A percentile compares a stretch with the other conserved stretches of the same genome.
Conservation (phyloP, 2,888 invertebrate genomes). For the Hirtodrosophila alboralis region DNA sequence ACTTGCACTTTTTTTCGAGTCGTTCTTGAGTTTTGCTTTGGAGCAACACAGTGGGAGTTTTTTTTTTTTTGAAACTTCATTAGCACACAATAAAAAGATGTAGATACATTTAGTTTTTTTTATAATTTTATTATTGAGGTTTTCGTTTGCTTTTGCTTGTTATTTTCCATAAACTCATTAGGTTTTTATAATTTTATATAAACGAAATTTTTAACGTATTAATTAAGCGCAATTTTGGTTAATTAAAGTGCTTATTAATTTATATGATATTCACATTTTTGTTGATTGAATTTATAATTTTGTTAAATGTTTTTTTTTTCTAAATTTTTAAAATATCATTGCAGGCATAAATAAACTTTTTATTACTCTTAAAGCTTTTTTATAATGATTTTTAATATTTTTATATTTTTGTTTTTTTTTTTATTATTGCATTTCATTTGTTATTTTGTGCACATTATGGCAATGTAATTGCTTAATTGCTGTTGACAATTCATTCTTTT, state of each 20-base stretch:
- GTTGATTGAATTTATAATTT: too few species aligned
- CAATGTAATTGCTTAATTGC: slow-evolving; percentile 40
- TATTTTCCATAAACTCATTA: slow-evolving; percentile 53
- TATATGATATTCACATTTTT: slow-evolving; percentile 22
- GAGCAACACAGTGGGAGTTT: slow-evolving; percentile 57
- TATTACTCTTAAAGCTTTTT: not conserved
- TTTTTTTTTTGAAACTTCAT: slow-evolving; percentile 61
- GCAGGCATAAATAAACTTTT: too few species aligned
- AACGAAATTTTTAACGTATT: slow-evolving; percentile 24
- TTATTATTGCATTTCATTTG: slow-evolving; percentile 1
- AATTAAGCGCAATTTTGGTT: slow-evolving; percentile 32
- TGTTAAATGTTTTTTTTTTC: too few species aligned
- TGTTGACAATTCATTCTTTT: slow-evolving; percentile 24
- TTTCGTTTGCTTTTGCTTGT: slow-evolving; percentile 41
- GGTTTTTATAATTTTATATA: slow-evolving; percentile 18
- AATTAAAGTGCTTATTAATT: slow-evolving; percentile 42
- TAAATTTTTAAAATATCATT: too few species aligned
- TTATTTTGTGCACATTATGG: slow-evolving; percentile 8
- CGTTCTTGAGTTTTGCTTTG: slow-evolving; percentile 10
- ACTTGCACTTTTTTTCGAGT: slow-evolving; percentile 47
- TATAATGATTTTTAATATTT: not conserved
- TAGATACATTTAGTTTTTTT: slow-evolving; percentile 22
- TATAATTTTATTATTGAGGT: not conserved
- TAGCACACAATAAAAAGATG: slow-evolving; percentile 72
- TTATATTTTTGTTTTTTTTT: not conserved